Evolutionary conservation across 2,797 vertebrate species (phyloP).

Genomic region (Urocyon cinereoargenteus): DNA sequence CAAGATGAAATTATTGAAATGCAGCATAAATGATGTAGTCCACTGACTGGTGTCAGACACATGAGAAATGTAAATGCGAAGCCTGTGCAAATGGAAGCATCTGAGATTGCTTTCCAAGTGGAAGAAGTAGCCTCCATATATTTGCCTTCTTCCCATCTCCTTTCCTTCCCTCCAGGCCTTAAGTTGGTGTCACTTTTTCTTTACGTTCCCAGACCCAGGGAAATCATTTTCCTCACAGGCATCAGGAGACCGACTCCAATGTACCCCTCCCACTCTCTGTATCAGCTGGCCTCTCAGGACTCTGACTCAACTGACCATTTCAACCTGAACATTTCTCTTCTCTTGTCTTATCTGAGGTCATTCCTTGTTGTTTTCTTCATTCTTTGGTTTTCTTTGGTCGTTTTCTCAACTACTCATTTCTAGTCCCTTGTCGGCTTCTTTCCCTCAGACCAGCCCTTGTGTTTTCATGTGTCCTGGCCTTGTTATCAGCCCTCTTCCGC

Average conservation of each 20-base stretch:
- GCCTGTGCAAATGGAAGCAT: neutral
- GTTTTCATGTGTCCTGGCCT: neutral
- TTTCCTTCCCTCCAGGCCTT: neutral
- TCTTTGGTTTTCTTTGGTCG: neutral
- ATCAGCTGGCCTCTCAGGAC: neutral
- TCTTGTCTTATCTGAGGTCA: neutral
- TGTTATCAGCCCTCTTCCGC: neutral
- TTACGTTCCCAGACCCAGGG: neutral
- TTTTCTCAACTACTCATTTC: neutral
- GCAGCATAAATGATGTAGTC: neutral
- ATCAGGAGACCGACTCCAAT: neutral
- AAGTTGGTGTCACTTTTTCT: neutral
- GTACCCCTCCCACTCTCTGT: neutral
- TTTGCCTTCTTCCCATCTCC: neutral
- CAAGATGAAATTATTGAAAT: neutral
- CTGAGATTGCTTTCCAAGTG: neutral
- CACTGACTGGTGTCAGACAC: neutral
- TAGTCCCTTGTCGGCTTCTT: neutral
- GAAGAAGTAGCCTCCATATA: neutral
- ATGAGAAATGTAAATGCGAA: neutral
- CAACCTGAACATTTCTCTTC: neutral
- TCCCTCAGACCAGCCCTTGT: neutral
- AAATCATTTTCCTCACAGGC: neutral
- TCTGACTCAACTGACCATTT: neutral
- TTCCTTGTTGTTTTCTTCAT: neutral